Evolutionary conservation across 1,140 invertebrate species (phyloP), one percentile per base, ranked within the genome.

Genomic region (Sesamia nonagrioides): DNA sequence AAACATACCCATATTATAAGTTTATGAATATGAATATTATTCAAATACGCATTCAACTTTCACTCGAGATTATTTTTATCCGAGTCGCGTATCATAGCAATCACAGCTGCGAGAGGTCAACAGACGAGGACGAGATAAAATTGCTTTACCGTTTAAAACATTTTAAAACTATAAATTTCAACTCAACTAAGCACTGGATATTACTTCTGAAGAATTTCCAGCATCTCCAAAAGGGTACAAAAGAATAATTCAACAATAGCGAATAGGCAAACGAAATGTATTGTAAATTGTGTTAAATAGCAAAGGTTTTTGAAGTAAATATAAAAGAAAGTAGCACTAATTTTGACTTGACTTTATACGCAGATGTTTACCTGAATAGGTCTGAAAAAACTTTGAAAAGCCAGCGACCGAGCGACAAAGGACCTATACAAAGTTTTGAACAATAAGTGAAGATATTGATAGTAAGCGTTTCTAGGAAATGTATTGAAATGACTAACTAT

Each of bases 1-100:
- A 37, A 17, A 54, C 11, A 54, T 15, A 13, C 11, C 0, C 15
- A 71, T 37, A 35, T 54, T 52, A 52, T 50, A 35, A 50, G 52
- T 8, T 8, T 37, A 6, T 21, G 6, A 35, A 50, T 40, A 33
- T 61, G 9, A 72, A 78, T 60, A 61, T 45, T 69, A 52, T 71
- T 60, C 42, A 72, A 58, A 78, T 79, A 54, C 58, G 27, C 33
- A 68, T 6, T 45, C 56, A 72, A 80, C 79, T 80, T 80, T 81
- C 74, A 81, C 74, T 81, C 61, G 27, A 72, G 42, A 76, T 72
- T 54, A 77, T 56, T 77, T 77, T 77, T 76, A 76, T 71, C 78
- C 75, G 17, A 15, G 56, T 37, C 48, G 58, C 33, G 63, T 60
- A 35, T 72, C 71, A 27, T 73, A 63, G 40, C 54, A 63, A 66